Evolutionary conservation across 2,113 vertebrate genomes (phyloP).

Genomic region (Gracilinanus agilis): DNA sequence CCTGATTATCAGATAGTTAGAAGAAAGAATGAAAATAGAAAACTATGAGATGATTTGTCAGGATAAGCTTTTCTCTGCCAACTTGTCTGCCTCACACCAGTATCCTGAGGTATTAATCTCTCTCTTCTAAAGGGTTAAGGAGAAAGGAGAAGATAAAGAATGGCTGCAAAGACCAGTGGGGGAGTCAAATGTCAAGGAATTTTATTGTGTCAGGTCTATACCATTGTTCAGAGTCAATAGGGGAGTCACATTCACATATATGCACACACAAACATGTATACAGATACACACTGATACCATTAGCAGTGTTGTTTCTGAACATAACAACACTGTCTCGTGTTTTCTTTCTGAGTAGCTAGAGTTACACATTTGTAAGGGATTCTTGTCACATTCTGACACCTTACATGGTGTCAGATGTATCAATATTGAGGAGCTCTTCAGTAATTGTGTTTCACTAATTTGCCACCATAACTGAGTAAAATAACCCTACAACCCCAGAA

Average conservation of each 20-base stretch:
- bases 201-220: constrained; percentile 1
- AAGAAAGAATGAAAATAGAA: not conserved
- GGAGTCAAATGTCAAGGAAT: constrained; percentile 7
- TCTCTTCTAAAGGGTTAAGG: not conserved
- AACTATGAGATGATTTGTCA: not conserved
- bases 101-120: not conserved
- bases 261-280: no score
- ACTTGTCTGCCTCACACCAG: not conserved
- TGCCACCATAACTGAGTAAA: not conserved
- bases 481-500: not conserved
- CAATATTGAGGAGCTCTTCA: not conserved
- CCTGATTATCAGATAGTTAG: not conserved
- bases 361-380: not conserved
- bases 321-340: not conserved
- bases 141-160: constrained; percentile 24
- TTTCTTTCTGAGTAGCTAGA: constrained; percentile 12
- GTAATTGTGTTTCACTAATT: not conserved
- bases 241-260: not conserved
- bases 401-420: not conserved
- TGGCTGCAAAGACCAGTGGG: not conserved
- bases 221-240: constrained; percentile 24
- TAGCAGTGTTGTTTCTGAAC: not conserved
- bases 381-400: constrained; percentile 20
- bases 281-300: not conserved
- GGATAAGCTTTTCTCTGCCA: not conserved